Conservation (phyloP, 2,888 invertebrate species). For the Pterostichus niger region DNA sequence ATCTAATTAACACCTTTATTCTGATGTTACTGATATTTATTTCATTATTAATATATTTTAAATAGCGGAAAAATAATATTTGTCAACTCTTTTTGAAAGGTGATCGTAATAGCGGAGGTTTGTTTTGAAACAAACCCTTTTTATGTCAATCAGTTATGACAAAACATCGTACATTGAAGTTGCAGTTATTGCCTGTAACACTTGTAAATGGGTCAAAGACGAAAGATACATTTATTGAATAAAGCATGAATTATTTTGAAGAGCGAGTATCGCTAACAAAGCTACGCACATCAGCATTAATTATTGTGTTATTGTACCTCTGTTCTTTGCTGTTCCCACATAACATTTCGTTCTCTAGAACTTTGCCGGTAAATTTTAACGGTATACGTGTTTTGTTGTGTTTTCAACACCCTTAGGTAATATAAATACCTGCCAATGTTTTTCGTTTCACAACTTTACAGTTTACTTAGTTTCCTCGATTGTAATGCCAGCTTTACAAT, state of each 20-base stretch:
- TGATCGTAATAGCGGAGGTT: too few species aligned
- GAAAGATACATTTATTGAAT: too few species aligned
- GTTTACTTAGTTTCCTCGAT: constrained; percentile 15
- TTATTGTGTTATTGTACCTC: constrained; percentile 10
- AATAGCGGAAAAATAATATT: too few species aligned
- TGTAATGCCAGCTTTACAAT: constrained; percentile 14
- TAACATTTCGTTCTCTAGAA: not conserved
- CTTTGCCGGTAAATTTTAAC: constrained; percentile 31
- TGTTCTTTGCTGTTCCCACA: not conserved
- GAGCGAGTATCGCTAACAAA: not conserved
- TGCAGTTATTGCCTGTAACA: too few species aligned
- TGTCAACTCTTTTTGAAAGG: too few species aligned
- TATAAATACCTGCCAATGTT: constrained; percentile 46
- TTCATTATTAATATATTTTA: too few species aligned
- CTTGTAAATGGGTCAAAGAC: too few species aligned
- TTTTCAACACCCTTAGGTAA: constrained; percentile 47
- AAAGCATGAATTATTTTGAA: not conserved
- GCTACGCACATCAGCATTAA: constrained; percentile 2
- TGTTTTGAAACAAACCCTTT: too few species aligned
- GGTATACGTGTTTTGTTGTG: constrained; percentile 34
- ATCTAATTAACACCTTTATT: too few species aligned
- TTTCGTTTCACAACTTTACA: constrained; percentile 34
- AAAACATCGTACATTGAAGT: too few species aligned
- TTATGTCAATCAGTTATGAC: too few species aligned
- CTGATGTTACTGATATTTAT: too few species aligned